Percentiles rank a stretch among this genome's conserved stretches.
Evolutionary conservation across 2,113 vertebrate genomes (phyloP).

Genomic region (Marmota monax): DNA sequence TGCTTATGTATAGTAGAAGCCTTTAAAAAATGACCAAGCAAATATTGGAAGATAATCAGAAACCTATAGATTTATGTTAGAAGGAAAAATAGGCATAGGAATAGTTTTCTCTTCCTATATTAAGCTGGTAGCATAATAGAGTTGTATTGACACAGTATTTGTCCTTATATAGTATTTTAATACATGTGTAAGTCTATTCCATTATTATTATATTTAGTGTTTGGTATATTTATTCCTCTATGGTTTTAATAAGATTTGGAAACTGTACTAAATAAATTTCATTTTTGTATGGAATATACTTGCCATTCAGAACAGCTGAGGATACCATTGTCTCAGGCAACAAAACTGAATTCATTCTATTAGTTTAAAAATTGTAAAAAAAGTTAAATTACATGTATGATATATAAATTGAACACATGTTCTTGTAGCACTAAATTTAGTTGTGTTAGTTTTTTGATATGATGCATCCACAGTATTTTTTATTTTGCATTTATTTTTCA

Average conservation of each 20-base stretch:
- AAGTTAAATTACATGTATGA: slow-evolving; percentile 33
- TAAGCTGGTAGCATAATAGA: slow-evolving; percentile 15
- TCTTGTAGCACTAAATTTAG: background rate
- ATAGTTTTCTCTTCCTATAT: slow-evolving; percentile 10
- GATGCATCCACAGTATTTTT: slow-evolving; percentile 61
- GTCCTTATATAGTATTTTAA: slow-evolving; percentile 21
- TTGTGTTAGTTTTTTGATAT: slow-evolving; percentile 43
- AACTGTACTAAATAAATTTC: slow-evolving; percentile 58
- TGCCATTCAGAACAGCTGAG: background rate
- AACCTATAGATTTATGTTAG: slow-evolving; percentile 21
- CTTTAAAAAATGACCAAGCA: slow-evolving; percentile 4
- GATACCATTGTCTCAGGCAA: slow-evolving; percentile 47
- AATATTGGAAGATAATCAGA: slow-evolving; percentile 57
- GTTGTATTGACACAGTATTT: background rate
- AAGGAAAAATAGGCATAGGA: background rate
- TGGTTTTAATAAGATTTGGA: slow-evolving; percentile 51
- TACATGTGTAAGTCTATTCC: slow-evolving; percentile 11
- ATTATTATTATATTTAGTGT: slow-evolving; percentile 5
- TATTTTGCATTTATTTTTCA: slow-evolving; percentile 61
- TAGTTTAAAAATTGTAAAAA: slow-evolving; percentile 46
- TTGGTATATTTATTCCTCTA: slow-evolving; percentile 64
- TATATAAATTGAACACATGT: slow-evolving; percentile 49
- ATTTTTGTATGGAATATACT: slow-evolving; percentile 29
- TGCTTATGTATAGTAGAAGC: background rate
- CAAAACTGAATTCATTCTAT: slow-evolving; percentile 43